Evolutionary conservation across 2,113 vertebrate species (phyloP), one percentile per base, ranked within the genome.

Genomic region (Deroptyus accipitrinus): DNA sequence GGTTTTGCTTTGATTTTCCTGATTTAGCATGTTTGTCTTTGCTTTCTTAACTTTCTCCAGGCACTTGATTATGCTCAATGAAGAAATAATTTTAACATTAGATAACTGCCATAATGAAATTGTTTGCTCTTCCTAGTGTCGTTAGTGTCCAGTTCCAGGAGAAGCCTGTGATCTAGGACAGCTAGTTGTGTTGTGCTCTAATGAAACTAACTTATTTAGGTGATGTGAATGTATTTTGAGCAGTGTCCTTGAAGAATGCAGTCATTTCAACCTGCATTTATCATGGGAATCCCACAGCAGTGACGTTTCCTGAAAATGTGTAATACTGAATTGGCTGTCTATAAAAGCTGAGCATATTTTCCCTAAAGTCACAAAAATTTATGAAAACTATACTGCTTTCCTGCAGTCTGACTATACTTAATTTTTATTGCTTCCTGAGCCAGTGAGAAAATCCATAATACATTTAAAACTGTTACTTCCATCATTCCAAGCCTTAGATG

Each of bases 371-470:
- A 66, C 80, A 93, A 80, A 94, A 94, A 95, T 66, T 84, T 44
- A 91, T 96, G 94, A 94, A 94, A 94, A 62, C 90, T 97, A 67
- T 94, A 94, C 93, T 92, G 69, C 74, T 97, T 31, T 88, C 81
- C 77, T 91, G 75, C 75, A 90, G 62, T 77, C 88, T 90, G 83
- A 91, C 68, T 92, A 51, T 81, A 69, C 83, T 96, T 95, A 63
- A 46, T 28, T 96, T 91, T 97, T 94, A 94, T 96, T 93, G 90
- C 92, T 96, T 97, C 86, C 93, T 88, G 86, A 95, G 84, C 64
- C 83, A 52, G 72, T 92, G 77, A 97, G 92, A 92, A 95, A 96
- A 94, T 67, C 77, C 44, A 13, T 82, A 57, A 64, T 90, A 41
- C 62, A 18, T 95, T 93, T 87, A 54, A 91, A 91, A 86, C 42